Conservation (phyloP, 2,888 invertebrate species). For the Tyria jacobaeae region DNA sequence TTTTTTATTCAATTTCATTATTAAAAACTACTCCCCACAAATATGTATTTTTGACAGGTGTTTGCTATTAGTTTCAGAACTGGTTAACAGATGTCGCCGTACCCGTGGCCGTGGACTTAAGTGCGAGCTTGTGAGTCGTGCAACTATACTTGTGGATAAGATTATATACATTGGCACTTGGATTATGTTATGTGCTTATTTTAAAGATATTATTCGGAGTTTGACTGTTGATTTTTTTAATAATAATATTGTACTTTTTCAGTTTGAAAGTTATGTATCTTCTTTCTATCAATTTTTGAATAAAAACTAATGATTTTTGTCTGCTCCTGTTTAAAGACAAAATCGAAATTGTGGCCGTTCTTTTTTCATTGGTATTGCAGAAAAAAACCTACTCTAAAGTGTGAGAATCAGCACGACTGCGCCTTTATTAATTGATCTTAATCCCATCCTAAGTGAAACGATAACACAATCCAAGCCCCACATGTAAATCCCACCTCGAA, state of each 20-base stretch:
- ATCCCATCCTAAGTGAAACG: not conserved
- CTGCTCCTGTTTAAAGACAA: too few species aligned
- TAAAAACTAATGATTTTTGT: too few species aligned
- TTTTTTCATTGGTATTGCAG: too few species aligned
- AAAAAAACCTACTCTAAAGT: too few species aligned
- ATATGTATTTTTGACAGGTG: not conserved
- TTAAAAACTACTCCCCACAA: not conserved
- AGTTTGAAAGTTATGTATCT: too few species aligned
- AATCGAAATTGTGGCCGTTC: too few species aligned
- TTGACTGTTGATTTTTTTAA: too few species aligned
- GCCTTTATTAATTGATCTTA: not conserved
- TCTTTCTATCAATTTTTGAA: too few species aligned
- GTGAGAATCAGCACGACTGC: not conserved
- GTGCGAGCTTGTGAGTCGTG: constrained; percentile 64
- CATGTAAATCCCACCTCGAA: constrained; percentile 4
- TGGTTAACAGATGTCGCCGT: constrained; percentile 20
- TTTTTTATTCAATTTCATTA: not conserved
- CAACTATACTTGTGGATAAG: constrained; percentile 49
- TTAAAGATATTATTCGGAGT: constrained; percentile 2
- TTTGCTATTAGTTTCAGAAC: constrained; percentile 4
- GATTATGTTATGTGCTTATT: constrained; percentile 6
- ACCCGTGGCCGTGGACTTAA: constrained; percentile 45
- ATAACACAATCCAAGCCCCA: constrained; percentile 8
- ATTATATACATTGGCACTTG: constrained; percentile 4
- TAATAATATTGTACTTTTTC: too few species aligned